Conservation (phyloP, 92 coral and sea anemone species). For the Parazoanthus atlanticus region DNA sequence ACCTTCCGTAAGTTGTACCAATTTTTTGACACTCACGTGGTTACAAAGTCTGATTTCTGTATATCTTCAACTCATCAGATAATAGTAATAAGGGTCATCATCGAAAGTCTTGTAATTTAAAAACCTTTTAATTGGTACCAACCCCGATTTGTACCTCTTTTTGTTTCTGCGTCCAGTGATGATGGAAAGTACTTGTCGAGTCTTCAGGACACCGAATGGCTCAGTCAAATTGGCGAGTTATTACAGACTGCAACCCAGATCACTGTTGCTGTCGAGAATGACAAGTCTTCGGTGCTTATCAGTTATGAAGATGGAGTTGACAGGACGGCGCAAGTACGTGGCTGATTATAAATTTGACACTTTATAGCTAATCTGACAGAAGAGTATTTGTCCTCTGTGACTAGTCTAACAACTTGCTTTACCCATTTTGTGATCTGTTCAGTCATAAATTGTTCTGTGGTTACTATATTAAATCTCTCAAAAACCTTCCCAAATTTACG, state of each 20-base stretch:
- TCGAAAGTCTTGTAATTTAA: too few relatives aligned
- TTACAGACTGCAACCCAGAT: conserved; percentile 91
- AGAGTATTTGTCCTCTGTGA: not conserved
- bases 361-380: not conserved
- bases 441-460: not conserved
- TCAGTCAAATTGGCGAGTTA: conserved; percentile 87
- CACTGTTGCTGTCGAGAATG: conserved; percentile 87
- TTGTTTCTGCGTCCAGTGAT: conserved; percentile 60
- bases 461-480: too few relatives aligned
- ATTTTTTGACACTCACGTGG: too few relatives aligned
- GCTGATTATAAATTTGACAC: not conserved
- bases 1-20: too few relatives aligned
- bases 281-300: conserved; percentile 90
- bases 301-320: conserved; percentile 96
- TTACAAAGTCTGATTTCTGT: too few relatives aligned
- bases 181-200: conserved; percentile 84
- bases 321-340: conserved; percentile 91
- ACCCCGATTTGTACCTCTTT: not conserved
- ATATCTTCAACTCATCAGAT: not conserved
- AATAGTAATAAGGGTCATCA: not conserved
- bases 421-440: not conserved
- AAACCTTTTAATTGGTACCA: not conserved
- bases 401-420: too few relatives aligned
- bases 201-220: conserved; percentile 94
- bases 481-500: too few relatives aligned